phyloP scores from a whole-genome alignment of 2,888 invertebrate genomes.

The Calephelis perditalis region DNA sequence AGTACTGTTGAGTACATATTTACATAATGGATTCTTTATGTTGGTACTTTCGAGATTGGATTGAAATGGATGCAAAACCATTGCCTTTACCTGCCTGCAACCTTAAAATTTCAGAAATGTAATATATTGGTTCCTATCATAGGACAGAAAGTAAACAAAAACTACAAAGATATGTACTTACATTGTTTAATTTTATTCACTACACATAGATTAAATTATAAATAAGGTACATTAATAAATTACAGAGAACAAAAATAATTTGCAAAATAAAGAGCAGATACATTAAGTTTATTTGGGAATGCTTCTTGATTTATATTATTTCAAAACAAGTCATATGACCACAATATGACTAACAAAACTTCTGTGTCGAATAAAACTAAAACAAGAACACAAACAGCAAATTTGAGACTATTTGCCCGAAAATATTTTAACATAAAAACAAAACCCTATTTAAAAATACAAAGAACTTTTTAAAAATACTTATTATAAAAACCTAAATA shows the following conservation, averaged over 20 bases:
- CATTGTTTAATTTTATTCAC: constrained; percentile 55
- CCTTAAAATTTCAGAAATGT: no score
- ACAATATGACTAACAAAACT: constrained; percentile 11
- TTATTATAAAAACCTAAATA: constrained; percentile 2
- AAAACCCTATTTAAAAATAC: constrained; percentile 9
- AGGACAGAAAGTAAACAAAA: constrained; percentile 13
- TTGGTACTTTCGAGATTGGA: no score
- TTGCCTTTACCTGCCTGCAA: no score
- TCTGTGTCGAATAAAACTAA: background rate
- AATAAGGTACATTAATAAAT: constrained; percentile 69
- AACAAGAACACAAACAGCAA: constrained; percentile 17
- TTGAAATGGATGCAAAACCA: no score
- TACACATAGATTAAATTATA: constrained; percentile 70
- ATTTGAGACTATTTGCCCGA: constrained; percentile 6
- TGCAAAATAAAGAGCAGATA: constrained; percentile 17
- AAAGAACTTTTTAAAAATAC: constrained; percentile 5
- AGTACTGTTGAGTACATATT: no score
- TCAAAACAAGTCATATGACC: constrained; percentile 3
- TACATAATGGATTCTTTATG: no score
- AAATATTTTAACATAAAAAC: constrained; percentile 3
- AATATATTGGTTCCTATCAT: no score
- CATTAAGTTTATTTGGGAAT: constrained; percentile 35
- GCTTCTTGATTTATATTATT: constrained; percentile 35
- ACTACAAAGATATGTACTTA: constrained; percentile 19
- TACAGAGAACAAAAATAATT: constrained; percentile 42